Evolutionary conservation across 2,888 invertebrate species (phyloP).

Genomic region (Prostheceraeus crozeri): DNA sequence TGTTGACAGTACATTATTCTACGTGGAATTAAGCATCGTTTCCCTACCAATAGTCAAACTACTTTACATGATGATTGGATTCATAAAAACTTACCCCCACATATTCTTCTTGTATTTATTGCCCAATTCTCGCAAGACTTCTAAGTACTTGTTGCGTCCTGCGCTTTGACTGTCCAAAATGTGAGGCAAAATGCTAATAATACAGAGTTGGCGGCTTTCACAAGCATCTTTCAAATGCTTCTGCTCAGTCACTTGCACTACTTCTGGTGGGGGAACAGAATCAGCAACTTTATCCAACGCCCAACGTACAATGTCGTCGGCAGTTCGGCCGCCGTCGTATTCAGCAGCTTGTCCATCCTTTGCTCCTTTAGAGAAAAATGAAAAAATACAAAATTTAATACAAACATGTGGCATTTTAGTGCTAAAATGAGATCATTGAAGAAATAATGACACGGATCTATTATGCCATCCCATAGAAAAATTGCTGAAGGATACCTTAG

Average conservation of each 20-base stretch:
- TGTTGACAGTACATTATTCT: too few relatives aligned
- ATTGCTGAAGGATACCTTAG: too few relatives aligned
- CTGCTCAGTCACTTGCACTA: slow-evolving; percentile 45
- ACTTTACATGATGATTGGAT: too few relatives aligned
- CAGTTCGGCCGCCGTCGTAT: slow-evolving; percentile 83
- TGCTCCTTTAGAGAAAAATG: too few relatives aligned
- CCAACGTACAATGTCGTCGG: slow-evolving; percentile 80
- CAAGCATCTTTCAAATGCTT: slow-evolving; percentile 68
- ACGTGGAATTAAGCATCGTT: too few relatives aligned
- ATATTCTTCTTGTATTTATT: slow-evolving; percentile 85
- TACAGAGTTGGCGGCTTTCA: slow-evolving; percentile 77
- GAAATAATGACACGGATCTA: too few relatives aligned
- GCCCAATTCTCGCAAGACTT: slow-evolving; percentile 67
- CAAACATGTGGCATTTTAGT: too few relatives aligned
- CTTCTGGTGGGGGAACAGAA: slow-evolving; percentile 31
- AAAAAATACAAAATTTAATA: too few relatives aligned
- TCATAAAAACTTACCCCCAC: slow-evolving; percentile 69
- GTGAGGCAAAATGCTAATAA: slow-evolving; percentile 82
- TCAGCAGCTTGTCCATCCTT: slow-evolving; percentile 63
- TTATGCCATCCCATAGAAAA: too few relatives aligned
- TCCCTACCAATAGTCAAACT: too few relatives aligned
- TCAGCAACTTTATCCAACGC: slow-evolving; percentile 72
- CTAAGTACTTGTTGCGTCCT: slow-evolving; percentile 78
- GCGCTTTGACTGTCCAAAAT: slow-evolving; percentile 88
- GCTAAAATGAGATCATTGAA: too few relatives aligned